Evolutionary conservation across 2,797 vertebrate species (phyloP).

Genomic region (Peromyscus nudipes): DNA sequence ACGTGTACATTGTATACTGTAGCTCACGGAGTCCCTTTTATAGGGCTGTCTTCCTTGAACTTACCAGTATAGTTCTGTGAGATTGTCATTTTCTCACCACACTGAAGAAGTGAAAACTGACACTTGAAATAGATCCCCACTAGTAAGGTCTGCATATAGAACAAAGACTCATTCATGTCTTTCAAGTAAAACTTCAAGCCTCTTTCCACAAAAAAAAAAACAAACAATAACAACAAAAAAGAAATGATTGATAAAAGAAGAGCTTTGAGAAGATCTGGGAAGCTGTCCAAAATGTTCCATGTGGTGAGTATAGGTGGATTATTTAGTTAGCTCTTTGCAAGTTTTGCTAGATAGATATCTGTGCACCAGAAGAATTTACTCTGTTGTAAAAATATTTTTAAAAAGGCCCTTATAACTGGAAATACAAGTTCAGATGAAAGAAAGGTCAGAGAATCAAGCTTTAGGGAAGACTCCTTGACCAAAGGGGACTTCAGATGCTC

Average conservation of each 20-base stretch:
- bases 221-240: not conserved
- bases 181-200: not conserved
- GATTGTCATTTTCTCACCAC: not conserved
- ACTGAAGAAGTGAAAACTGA: not conserved
- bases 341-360: not conserved
- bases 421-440: conserved; percentile 28
- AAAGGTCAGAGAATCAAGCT: conserved; percentile 4
- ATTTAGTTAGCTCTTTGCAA: not conserved
- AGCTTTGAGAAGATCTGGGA: not conserved
- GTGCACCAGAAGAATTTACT: not conserved
- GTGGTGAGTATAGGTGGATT: not conserved
- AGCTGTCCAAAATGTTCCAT: not conserved
- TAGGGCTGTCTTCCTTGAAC: not conserved
- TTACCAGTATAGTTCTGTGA: not conserved
- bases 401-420: not conserved
- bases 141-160: not conserved
- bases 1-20: not conserved
- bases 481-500: not conserved
- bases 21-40: not conserved
- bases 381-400: not conserved
- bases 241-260: not conserved
- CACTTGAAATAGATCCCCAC: not conserved
- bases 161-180: not conserved
- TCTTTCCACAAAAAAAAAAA: conserved; percentile 2
- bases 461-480: not conserved